Conservation (phyloP, 2,113 vertebrate genomes). For the Pampusana beccarii region DNA sequence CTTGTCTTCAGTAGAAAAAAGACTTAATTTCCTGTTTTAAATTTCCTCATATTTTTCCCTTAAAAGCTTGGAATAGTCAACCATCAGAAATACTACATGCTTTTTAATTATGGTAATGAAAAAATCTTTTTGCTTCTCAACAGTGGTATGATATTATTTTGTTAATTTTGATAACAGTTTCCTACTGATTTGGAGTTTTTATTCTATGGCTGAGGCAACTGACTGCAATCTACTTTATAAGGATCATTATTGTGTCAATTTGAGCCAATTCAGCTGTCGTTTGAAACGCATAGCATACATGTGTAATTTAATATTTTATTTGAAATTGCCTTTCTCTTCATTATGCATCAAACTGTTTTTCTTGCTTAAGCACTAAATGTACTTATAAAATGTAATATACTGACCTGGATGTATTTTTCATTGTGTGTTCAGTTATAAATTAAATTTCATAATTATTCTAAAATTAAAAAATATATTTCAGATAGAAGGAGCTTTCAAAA, state of each 20-base stretch:
- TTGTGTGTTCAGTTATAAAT: background rate
- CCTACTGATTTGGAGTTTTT: background rate
- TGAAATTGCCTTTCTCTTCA: background rate
- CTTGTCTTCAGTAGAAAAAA: background rate
- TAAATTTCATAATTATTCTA: background rate
- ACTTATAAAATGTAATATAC: background rate
- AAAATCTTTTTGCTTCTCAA: background rate
- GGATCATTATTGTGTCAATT: background rate
- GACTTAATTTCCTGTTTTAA: background rate
- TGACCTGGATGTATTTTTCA: background rate
- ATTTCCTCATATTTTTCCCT: background rate
- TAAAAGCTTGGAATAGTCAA: background rate
- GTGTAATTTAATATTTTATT: background rate
- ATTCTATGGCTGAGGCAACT: slow-evolving; percentile 26
- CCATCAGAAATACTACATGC: background rate
- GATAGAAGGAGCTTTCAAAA: background rate
- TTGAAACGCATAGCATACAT: background rate
- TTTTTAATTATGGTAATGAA: background rate
- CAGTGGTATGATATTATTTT: background rate
- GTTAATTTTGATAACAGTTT: background rate
- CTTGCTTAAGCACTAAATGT: background rate
- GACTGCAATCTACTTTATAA: background rate
- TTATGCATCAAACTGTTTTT: background rate
- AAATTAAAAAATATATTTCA: background rate
- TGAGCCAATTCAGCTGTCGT: slow-evolving; percentile 23